Percentiles rank a stretch among this genome's conserved stretches.
These are phyloP conservation scores for Pocillopora verrucosa DNA, from an alignment of 64 coral and sea anemone species.

Conservation along the genomic window DNA sequence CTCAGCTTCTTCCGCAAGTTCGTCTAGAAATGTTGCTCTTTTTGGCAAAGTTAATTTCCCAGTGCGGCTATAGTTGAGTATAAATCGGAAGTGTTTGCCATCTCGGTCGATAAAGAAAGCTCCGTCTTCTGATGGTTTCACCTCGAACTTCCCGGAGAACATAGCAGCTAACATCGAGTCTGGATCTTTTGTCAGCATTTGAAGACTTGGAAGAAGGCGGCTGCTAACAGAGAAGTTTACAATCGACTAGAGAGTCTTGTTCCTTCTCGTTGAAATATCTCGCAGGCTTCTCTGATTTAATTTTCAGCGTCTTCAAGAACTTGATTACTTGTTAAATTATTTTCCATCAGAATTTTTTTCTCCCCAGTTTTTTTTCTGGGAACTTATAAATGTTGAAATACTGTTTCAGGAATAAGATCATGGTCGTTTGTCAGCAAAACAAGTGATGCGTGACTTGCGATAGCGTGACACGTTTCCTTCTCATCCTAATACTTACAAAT, in stretches of 20 bases:
- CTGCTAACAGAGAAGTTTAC: conserved; percentile 84
- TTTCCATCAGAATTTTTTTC: neutral
- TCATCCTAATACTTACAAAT: too few species aligned
- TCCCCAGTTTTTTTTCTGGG: too few species aligned
- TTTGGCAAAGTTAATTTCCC: conserved; percentile 10
- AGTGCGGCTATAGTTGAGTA: conserved; percentile 16
- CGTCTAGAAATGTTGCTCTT: neutral
- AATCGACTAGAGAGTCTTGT: conserved; percentile 43
- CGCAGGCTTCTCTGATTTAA: too few species aligned
- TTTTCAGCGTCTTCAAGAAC: too few species aligned
- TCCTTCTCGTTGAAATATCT: too few species aligned
- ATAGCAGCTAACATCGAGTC: conserved; percentile 83
- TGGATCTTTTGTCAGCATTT: conserved; percentile 75
- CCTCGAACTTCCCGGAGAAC: conserved; percentile 83
- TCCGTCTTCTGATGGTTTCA: neutral
- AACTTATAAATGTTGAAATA: too few species aligned
- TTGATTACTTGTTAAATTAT: too few species aligned
- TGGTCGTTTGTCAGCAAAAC: too few species aligned
- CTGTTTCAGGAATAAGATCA: too few species aligned
- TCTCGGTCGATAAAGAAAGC: conserved; percentile 41
- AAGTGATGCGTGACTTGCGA: too few species aligned
- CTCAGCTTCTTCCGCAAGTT: conserved; percentile 15
- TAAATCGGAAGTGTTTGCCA: conserved; percentile 14
- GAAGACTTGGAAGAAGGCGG: conserved; percentile 60
- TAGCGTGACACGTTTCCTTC: too few species aligned